These are phyloP conservation scores for Himalopsyche anomala DNA, from an alignment of 2,888 invertebrate species.

Conservation along the genomic window DNA sequence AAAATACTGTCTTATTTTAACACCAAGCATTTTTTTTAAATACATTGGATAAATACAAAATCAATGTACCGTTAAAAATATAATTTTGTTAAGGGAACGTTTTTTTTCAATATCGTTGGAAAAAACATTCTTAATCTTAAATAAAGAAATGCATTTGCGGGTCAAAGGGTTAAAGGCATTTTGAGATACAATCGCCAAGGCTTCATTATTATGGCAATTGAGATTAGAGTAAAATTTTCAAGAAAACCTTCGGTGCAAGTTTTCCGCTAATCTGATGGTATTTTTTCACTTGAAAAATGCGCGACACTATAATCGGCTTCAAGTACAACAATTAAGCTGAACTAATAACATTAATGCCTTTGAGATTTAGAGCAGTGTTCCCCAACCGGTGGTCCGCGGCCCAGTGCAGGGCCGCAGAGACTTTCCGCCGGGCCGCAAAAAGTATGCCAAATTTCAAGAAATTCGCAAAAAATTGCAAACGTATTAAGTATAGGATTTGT, in stretches of 20 bases:
- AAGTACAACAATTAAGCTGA: too few relatives aligned
- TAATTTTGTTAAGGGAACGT: too few relatives aligned
- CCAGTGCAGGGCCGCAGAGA: not conserved
- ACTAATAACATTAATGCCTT: too few relatives aligned
- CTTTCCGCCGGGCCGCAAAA: conserved; percentile 50
- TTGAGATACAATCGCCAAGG: not conserved
- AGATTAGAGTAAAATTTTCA: not conserved
- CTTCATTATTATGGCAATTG: not conserved
- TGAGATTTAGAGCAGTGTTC: too few relatives aligned
- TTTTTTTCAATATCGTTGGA: too few relatives aligned
- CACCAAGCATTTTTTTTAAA: too few relatives aligned
- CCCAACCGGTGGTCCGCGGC: not conserved
- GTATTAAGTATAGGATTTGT: too few relatives aligned
- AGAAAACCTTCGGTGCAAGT: not conserved
- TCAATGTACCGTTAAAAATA: too few relatives aligned
- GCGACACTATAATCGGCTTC: not conserved
- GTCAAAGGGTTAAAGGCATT: not conserved
- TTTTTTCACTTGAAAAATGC: conserved; percentile 5
- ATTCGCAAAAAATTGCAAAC: too few relatives aligned
- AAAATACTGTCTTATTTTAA: too few relatives aligned
- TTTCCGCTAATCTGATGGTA: conserved; percentile 11
- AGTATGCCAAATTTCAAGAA: conserved; percentile 41
- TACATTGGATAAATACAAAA: too few relatives aligned
- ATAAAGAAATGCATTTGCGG: not conserved
- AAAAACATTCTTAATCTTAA: too few relatives aligned